Conservation (phyloP, 2,797 vertebrate genomes). For the Garrulus glandarius region DNA sequence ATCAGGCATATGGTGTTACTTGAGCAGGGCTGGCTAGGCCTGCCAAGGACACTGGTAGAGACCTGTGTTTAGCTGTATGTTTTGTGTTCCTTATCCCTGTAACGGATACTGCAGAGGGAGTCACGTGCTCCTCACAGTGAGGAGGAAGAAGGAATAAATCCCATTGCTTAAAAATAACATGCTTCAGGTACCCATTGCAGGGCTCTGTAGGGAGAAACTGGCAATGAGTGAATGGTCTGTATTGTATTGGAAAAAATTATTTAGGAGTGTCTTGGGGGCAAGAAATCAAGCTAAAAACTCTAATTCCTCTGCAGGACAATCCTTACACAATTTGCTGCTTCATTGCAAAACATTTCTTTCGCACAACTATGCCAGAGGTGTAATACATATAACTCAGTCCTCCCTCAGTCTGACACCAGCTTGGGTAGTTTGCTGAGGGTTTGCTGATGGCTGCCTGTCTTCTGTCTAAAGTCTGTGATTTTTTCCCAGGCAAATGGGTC, state of each 20-base stretch:
- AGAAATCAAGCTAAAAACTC: not conserved
- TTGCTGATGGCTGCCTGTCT: not conserved
- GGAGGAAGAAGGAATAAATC: not conserved
- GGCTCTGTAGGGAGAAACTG: not conserved
- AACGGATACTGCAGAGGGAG: not conserved
- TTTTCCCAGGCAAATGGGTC: not conserved
- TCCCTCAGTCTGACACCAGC: not conserved
- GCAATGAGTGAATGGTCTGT: not conserved
- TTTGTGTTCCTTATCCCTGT: not conserved
- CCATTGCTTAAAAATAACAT: not conserved
- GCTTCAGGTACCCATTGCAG: not conserved
- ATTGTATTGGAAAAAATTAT: not conserved
- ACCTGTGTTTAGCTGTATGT: not conserved
- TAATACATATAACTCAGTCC: not conserved
- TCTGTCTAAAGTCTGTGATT: not conserved
- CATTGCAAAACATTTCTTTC: not conserved
- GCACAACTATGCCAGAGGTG: not conserved
- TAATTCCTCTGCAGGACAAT: not conserved
- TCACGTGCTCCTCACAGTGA: rapidly evolving
- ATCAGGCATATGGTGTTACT: not conserved
- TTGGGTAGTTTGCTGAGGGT: not conserved
- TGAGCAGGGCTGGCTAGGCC: not conserved
- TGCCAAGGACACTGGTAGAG: not conserved
- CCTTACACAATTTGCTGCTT: not conserved
- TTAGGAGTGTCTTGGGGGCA: not conserved